Base-by-base conservation (phyloP, 2,888 invertebrate genomes). In the Metallyticus violacea region DNA sequence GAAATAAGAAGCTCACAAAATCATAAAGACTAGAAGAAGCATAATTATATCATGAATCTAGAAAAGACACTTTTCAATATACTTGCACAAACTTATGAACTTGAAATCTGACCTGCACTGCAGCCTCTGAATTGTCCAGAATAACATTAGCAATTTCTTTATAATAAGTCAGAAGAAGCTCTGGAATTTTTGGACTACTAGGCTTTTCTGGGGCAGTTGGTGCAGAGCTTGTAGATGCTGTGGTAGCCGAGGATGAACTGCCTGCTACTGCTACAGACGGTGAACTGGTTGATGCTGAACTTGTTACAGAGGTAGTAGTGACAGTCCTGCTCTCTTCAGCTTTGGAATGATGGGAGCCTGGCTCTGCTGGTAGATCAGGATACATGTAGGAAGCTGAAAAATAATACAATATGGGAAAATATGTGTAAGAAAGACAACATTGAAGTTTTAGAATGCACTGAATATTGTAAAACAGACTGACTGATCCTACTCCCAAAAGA, bases 91-190 rank as follows among this genome's bases (percentile, higher is more conserved):
- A 62, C 0, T 22, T 15, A 79, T 5, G 5, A 79, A 26, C 15
- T 79, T 26, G 15, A 26, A 27, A 27, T 27, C 27, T 27, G 26
- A 27, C 79, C 27, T 62, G 30, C 29, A 25, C 30, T 29, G 40
- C 81, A 83, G 85, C 22, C 80, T 87, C 81, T 7, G 87, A 87
- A 76, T 81, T 81, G 7, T 85, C 87, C 22, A 88, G 25, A 40
- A 88, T 86, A 26, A 85, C 82, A 30, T 85, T 87, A 6, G 86
- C 79, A 82, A 88, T 85, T 29, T 86, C 85, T 26, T 79, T 85
- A 79, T 85, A 88, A 76, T 88, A 88, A 9, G 87, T 27, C 40
- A 86, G 40, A 5, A 85, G 82, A 29, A 62, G 9, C 9, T 62
- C 40, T 62, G 40, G 40, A 62, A 62, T 62, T 62, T 15, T 62